These are phyloP conservation scores for Trissolcus brochymenae DNA, from an alignment of 2,888 invertebrate genomes.

Conservation along the genomic window DNA sequence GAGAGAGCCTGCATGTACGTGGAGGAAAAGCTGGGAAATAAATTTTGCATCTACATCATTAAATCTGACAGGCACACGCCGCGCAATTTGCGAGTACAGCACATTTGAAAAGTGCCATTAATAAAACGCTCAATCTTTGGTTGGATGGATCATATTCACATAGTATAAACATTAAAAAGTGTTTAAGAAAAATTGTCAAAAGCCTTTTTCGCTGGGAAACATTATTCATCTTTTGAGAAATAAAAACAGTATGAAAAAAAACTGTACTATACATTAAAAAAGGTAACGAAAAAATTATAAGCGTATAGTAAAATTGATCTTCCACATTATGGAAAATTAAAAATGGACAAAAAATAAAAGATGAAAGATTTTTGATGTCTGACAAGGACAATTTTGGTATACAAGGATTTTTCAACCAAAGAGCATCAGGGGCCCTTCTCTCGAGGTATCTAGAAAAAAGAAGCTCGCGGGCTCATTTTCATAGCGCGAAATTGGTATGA, in stretches of 20 bases:
- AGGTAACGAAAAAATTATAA: too few relatives aligned
- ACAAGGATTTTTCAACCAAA: conserved; percentile 43
- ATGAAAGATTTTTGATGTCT: too few relatives aligned
- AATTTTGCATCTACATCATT: conserved; percentile 50
- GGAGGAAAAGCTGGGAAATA: conserved; percentile 40
- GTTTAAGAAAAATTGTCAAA: background rate
- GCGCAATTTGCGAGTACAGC: conserved; percentile 46
- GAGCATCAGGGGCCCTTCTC: conserved; percentile 16
- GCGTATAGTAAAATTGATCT: too few relatives aligned
- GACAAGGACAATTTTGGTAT: conserved; percentile 40
- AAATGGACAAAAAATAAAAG: too few relatives aligned
- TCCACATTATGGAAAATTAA: too few relatives aligned
- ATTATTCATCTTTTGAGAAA: too few relatives aligned
- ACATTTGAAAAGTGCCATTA: conserved; percentile 47
- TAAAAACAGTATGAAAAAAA: too few relatives aligned
- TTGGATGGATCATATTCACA: conserved; percentile 30
- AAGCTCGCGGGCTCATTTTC: conserved; percentile 17
- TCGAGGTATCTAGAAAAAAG: background rate
- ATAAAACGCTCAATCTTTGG: conserved; percentile 44
- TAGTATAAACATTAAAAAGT: conserved; percentile 9
- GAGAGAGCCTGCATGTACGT: conserved; percentile 14
- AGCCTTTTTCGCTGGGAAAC: conserved; percentile 2
- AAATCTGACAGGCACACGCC: conserved; percentile 54
- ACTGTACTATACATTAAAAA: too few relatives aligned
- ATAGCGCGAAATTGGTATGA: conserved; percentile 38